phyloP scores from a whole-genome alignment of 2,888 invertebrate species.

The Panzeria rudis region DNA sequence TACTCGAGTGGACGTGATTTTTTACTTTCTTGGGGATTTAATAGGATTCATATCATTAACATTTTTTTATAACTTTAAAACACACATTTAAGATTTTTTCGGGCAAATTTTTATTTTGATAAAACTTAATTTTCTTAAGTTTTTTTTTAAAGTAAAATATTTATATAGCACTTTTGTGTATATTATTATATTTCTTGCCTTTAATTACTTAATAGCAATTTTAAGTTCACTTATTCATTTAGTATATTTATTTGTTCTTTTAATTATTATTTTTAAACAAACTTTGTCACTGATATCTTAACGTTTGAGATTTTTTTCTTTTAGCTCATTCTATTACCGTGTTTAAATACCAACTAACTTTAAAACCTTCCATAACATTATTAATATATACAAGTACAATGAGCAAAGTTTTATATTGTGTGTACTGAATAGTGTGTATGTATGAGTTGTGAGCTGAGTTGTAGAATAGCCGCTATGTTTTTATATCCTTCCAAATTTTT shows the following conservation, averaged over 20 bases:
- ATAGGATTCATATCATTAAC: neutral
- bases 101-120: neutral
- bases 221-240: neutral
- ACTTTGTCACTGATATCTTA: conserved; percentile 12
- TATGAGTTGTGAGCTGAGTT: conserved; percentile 33
- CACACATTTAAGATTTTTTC: neutral
- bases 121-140: neutral
- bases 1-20: conserved; percentile 52
- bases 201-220: neutral
- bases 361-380: conserved; percentile 69
- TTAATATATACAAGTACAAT: conserved; percentile 62
- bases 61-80: neutral
- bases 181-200: neutral
- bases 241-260: neutral
- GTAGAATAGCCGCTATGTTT: conserved; percentile 65
- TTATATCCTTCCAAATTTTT: conserved; percentile 61
- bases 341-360: conserved; percentile 70
- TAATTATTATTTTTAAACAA: conserved; percentile 21
- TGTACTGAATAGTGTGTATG: conserved; percentile 26
- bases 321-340: conserved; percentile 65
- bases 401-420: conserved; percentile 17
- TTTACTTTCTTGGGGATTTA: conserved; percentile 21
- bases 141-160: neutral
- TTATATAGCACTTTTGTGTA: neutral
- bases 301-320: conserved; percentile 32